Conservation (phyloP, 2,888 invertebrate species). For the Andrena fulva region DNA sequence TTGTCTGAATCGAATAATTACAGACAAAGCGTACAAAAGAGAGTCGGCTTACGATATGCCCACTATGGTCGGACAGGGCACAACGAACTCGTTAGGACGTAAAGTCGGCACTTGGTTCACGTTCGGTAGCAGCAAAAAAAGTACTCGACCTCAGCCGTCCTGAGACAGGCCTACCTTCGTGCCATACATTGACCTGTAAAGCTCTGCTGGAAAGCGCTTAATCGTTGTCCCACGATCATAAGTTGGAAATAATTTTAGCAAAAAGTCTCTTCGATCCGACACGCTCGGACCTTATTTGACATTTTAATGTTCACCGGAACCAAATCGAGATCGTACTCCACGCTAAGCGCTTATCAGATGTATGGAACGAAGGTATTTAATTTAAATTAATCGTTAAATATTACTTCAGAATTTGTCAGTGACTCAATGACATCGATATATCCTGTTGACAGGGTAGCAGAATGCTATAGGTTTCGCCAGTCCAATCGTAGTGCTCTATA, state of each 20-base stretch:
- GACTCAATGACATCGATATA: slow-evolving; percentile 30
- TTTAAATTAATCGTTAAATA: slow-evolving; percentile 32
- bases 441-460: slow-evolving; percentile 25
- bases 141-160: slow-evolving; percentile 85
- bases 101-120: slow-evolving; percentile 87
- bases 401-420: slow-evolving; percentile 24
- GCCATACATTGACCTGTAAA: slow-evolving; percentile 81
- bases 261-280: slow-evolving; percentile 8
- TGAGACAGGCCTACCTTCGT: slow-evolving; percentile 86
- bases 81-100: slow-evolving; percentile 85
- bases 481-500: slow-evolving; percentile 23
- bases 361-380: slow-evolving; percentile 75
- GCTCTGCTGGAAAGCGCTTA: slow-evolving; percentile 53
- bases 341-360: slow-evolving; percentile 65
- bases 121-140: slow-evolving; percentile 86
- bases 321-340: slow-evolving; percentile 1
- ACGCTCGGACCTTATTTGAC: neutral
- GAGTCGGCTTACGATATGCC: slow-evolving; percentile 84
- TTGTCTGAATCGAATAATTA: slow-evolving; percentile 42
- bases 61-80: slow-evolving; percentile 84
- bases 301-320: neutral
- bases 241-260: neutral
- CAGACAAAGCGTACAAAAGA: slow-evolving; percentile 85
- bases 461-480: slow-evolving; percentile 13
- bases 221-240: slow-evolving; percentile 38